phyloP scores from a whole-genome alignment of 2,888 invertebrate genomes.

The Scaptomyza polygonia region DNA sequence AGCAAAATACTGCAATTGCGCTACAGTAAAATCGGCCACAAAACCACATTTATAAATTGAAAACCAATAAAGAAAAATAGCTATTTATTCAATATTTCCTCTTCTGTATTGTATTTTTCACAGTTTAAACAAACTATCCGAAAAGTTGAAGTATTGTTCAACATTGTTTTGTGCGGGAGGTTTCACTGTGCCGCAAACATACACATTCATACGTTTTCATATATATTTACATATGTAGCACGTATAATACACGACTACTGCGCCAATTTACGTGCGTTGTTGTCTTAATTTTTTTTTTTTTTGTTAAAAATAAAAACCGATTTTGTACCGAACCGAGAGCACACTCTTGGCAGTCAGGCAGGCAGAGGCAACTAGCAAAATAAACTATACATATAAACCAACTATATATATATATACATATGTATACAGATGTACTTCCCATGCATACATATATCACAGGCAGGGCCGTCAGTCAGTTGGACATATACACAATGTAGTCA shows the following conservation, averaged over 20 bases:
- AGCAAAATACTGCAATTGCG: constrained; percentile 23
- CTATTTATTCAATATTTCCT: neutral
- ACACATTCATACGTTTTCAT: constrained; percentile 20
- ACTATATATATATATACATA: constrained; percentile 17
- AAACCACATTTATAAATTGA: too few species aligned
- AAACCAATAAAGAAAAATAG: too few species aligned
- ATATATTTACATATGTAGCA: constrained; percentile 45
- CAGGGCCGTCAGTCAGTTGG: constrained; percentile 52
- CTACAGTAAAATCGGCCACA: constrained; percentile 27
- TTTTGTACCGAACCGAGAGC: constrained; percentile 59
- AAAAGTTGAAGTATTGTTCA: neutral
- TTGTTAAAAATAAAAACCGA: constrained; percentile 72
- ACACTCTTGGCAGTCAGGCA: constrained; percentile 27
- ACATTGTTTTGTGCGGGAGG: constrained; percentile 18
- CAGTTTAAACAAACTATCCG: neutral
- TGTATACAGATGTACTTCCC: neutral
- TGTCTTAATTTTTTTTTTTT: constrained; percentile 23
- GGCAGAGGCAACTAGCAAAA: constrained; percentile 32
- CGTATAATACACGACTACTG: constrained; percentile 60
- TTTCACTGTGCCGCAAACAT: constrained; percentile 51
- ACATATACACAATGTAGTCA: constrained; percentile 5
- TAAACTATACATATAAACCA: constrained; percentile 14
- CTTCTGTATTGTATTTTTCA: neutral
- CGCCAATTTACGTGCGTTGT: constrained; percentile 75
- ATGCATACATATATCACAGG: constrained; percentile 24